These are phyloP conservation scores for Maccullochella peelii DNA, from an alignment of 2,113 vertebrate species.

Conservation along the genomic window DNA sequence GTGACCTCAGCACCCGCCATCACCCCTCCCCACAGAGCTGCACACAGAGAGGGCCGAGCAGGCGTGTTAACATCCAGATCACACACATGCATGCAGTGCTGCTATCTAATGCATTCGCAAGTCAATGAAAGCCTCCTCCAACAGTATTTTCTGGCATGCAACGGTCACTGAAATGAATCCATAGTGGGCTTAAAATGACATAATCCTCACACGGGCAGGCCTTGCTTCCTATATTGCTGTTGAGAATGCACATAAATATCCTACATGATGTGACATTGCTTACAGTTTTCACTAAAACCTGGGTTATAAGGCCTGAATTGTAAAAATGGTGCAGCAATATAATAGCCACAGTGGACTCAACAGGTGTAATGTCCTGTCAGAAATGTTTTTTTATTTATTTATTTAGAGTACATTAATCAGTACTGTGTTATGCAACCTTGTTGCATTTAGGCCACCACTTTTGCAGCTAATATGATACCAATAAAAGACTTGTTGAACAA, in stretches of 20 bases:
- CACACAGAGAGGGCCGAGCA: conserved; percentile 46
- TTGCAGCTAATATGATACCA: background rate
- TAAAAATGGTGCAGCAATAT: background rate
- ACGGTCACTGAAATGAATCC: conserved; percentile 42
- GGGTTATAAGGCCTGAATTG: background rate
- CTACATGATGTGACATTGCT: background rate
- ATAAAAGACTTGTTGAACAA: conserved; percentile 23
- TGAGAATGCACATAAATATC: conserved; percentile 8
- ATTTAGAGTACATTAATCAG: background rate
- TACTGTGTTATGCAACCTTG: background rate
- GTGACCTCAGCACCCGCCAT: conserved; percentile 91
- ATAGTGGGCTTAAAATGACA: conserved; percentile 46
- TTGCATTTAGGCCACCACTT: background rate
- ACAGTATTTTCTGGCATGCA: conserved; percentile 50
- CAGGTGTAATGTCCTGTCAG: background rate
- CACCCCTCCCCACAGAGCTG: conserved; percentile 73
- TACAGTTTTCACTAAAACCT: background rate
- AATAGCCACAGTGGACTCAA: background rate
- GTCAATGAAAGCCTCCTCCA: conserved; percentile 35
- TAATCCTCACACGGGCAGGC: conserved; percentile 46
- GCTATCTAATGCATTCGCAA: conserved; percentile 43
- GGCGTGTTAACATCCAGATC: conserved; percentile 56
- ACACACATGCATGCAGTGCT: conserved; percentile 40
- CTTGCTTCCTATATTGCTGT: conserved; percentile 13
- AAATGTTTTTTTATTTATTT: background rate